These are phyloP conservation scores for Trilocha varians DNA, from an alignment of 2,888 invertebrate species.

Conservation along the genomic window DNA sequence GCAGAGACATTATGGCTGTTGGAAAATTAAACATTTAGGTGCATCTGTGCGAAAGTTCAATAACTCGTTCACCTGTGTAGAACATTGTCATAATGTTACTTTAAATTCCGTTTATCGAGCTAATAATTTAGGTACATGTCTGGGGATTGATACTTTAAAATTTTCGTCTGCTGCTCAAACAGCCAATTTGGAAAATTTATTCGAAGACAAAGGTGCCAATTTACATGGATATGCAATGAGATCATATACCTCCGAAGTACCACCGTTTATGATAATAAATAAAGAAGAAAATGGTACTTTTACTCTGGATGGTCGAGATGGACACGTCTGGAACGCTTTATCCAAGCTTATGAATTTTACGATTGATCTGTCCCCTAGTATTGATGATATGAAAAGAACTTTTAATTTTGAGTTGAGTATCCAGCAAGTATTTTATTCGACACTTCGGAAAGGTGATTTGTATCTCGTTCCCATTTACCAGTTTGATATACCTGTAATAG, in stretches of 20 bases:
- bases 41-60: constrained; percentile 31
- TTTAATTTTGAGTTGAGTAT: constrained; percentile 44
- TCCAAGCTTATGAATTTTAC: constrained; percentile 47
- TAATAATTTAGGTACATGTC: constrained; percentile 44
- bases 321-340: constrained; percentile 46
- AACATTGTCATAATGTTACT: constrained; percentile 40
- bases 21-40: constrained; percentile 36
- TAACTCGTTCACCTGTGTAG: constrained; percentile 36
- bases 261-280: constrained; percentile 37
- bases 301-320: constrained; percentile 40
- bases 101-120: constrained; percentile 30
- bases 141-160: constrained; percentile 32
- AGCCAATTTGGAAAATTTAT: constrained; percentile 23
- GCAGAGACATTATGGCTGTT: constrained; percentile 37
- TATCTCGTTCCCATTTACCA: constrained; percentile 48
- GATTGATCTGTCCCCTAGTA: constrained; percentile 36
- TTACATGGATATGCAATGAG: constrained; percentile 40
- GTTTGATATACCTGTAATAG: constrained; percentile 45
- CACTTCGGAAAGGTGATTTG: constrained; percentile 45
- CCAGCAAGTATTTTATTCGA: constrained; percentile 38
- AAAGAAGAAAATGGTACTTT: constrained; percentile 31
- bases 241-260: constrained; percentile 29
- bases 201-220: constrained; percentile 42
- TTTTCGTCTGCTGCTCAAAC: constrained; percentile 25
- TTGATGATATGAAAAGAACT: constrained; percentile 24